Evolutionary conservation across 2,888 invertebrate genomes (phyloP), one percentile per base, ranked within the genome.

Genomic region (Limnephilus marmoratus): DNA sequence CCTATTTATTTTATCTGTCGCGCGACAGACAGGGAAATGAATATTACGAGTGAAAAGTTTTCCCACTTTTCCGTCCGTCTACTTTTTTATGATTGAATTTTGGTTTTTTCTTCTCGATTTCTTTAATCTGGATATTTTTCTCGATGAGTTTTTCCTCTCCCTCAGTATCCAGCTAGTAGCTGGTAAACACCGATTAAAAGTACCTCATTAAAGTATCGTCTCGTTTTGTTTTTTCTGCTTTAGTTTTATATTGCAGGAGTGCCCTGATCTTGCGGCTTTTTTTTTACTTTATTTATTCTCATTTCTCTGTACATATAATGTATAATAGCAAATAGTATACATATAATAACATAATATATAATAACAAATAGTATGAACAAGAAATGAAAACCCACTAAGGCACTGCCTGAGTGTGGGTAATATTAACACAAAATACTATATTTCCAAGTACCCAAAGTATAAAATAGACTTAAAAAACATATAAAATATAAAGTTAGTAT

Each of bases 41-140:
- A 82, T 82, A 45, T 86, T 86, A 45, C 86, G 86, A 85, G 34
- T 37, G 34, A 85, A 85, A 85, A 85, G 31, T 41, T 37, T 85
- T 41, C 9, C 37, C 37, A 31, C 18, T 37, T 85, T 85, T 37
- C 24, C 15, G 34, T 41, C 85, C 85, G 41, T 85, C n/a, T 34
- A 82, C 82, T 34, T 82, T 29, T 82, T 82, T 34, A 82, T 34
- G 31, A 31, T 82, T 82, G 82, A 83, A 83, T 34, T 83, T 34
- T 12, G 34, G 5, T n/a, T 68, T 68, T 68, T 68, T 68, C 68
- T 68, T 68, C 68, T n/a, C 68, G 68, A n/a, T 68, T 68, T n/a
- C n/a, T 68, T 68, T 68, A 68, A 68, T 68, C 68, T 68, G 68
- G 2, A 68, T n/a, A 24, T n/a, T 68, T 68, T 68, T 24, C 68